phyloP scores from a whole-genome alignment of 1,140 invertebrate genomes.

The Linepithema humile region DNA sequence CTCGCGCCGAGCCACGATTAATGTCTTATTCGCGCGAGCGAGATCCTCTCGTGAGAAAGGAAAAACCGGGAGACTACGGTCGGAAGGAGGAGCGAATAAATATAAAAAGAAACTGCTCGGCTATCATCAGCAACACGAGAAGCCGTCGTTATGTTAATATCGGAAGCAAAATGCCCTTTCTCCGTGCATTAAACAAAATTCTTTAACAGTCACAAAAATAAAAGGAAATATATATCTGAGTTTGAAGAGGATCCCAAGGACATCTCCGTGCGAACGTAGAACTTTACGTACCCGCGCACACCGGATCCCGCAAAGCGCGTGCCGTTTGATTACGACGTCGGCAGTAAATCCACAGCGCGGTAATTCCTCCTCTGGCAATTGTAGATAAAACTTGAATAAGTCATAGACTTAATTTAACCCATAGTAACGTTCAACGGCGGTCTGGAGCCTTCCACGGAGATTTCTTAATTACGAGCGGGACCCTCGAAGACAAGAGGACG shows the following conservation, averaged over 20 bases:
- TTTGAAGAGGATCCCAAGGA: background rate
- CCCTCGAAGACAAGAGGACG: conserved; percentile 48
- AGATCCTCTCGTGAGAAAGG: conserved; percentile 59
- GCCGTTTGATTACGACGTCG: conserved; percentile 71
- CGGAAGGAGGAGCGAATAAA: background rate
- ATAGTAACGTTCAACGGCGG: conserved; percentile 71
- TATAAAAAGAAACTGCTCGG: background rate
- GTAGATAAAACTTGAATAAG: conserved; percentile 84
- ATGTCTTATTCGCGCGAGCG: conserved; percentile 79
- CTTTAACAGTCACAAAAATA: background rate
- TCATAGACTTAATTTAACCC: conserved; percentile 84
- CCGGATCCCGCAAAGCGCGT: conserved; percentile 39
- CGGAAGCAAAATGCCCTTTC: background rate
- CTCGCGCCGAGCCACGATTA: conserved; percentile 76
- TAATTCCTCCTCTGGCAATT: conserved; percentile 81
- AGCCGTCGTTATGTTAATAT: background rate
- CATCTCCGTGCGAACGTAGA: background rate
- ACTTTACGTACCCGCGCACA: background rate
- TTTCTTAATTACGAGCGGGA: conserved; percentile 82
- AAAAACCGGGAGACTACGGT: conserved; percentile 33
- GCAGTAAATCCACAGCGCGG: conserved; percentile 69
- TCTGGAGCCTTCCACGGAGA: conserved; percentile 76
- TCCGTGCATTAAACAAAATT: background rate
- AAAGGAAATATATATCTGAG: background rate
- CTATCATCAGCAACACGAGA: background rate